Percentiles rank a stretch among this genome's conserved stretches.
Evolutionary conservation across 2,888 invertebrate species (phyloP).

Genomic region (Seira sanloemensis): DNA sequence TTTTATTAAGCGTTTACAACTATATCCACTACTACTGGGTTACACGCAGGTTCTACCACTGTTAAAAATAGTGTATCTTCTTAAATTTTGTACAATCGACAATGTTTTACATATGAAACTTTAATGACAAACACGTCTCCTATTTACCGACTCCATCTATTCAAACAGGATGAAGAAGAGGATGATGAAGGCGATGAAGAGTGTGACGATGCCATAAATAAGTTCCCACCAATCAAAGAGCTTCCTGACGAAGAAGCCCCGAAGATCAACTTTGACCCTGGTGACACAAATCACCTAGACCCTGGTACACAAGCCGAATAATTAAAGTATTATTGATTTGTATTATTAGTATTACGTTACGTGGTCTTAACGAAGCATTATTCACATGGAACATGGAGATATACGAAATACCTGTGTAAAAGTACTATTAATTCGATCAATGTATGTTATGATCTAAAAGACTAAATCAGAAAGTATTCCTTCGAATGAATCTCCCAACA

Average conservation of each 20-base stretch:
- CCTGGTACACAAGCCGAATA: neutral
- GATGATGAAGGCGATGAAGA: slow-evolving; percentile 14
- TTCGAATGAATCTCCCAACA: neutral
- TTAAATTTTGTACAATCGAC: neutral
- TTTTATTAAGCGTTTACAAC: neutral
- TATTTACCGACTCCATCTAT: neutral
- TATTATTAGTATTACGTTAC: neutral
- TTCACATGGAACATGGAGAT: no score
- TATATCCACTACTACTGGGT: neutral
- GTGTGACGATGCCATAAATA: neutral
- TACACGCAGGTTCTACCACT: no score
- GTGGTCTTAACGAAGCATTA: no score
- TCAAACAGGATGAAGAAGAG: slow-evolving; percentile 22
- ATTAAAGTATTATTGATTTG: neutral
- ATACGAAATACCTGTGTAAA: neutral
- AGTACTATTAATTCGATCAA: neutral
- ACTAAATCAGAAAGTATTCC: neutral
- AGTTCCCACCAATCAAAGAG: slow-evolving; percentile 18
- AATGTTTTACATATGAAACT: neutral
- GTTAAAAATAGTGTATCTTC: no score
- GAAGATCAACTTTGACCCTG: neutral
- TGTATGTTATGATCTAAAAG: neutral
- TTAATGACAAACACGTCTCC: neutral
- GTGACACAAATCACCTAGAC: neutral
- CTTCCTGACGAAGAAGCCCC: neutral